Base-by-base conservation (phyloP, 1,140 invertebrate species). In the Ladona fulva region DNA sequence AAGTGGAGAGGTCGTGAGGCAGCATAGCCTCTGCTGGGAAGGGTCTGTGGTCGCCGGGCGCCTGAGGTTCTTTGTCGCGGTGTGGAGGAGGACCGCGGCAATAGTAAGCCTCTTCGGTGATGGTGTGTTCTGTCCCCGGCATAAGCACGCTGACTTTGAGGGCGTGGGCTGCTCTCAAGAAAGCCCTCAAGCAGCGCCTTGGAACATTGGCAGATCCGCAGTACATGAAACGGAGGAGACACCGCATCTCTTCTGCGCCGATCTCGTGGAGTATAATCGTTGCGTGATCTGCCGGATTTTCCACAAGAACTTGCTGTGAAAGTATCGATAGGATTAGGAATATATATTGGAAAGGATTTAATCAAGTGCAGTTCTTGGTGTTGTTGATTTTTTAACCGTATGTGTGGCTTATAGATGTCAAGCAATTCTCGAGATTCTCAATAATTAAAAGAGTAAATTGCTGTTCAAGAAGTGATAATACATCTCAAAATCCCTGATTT, bases 161-260 rank as follows among this genome's bases (percentile, higher is more conserved):
- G 0, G 86, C 83, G 74, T 89, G 87, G 3, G 89, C 89, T 0
- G 89, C 88, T 75, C 86, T 84, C 0, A 90, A 82, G 76, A 91
- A 87, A 0, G 86, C 84, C 52, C 86, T 83, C 37, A 91, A 81
- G 77, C 88, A 85, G 25, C 85, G 83, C 24, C 88, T 85, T 19
- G 87, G 85, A 3, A 90, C 86, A 22, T 86, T 86, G 0, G 88
- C 87, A 81, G 88, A 89, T 52, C 89, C 89, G 5, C 87, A 86
- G 82, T 90, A 90, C 78, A 90, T 88, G 80, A 89, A 89, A 77
- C 89, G 87, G 29, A 90, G 83, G 3, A 90, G 84, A 37, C 88
- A 86, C 42, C 86, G 85, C 79, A 90, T 83, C 82, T 90, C 89
- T 16, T 85, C 85, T 37, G 85, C 87, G 75, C 87, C 85, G 25